These are phyloP conservation scores for Tolypeutes matacus DNA, from an alignment of 2,797 vertebrate species.

Conservation along the genomic window DNA sequence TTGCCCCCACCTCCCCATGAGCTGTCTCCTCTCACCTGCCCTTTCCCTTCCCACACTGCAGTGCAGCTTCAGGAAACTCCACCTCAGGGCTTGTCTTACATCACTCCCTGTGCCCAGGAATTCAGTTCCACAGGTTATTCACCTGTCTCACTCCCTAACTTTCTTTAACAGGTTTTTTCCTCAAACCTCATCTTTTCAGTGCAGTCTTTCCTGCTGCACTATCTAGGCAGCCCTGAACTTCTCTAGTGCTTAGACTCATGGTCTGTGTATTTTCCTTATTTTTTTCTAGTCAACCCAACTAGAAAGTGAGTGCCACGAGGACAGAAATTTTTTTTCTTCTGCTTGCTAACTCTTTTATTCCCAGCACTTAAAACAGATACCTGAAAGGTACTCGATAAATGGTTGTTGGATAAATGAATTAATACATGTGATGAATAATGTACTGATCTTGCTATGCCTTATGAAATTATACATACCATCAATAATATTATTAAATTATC, in stretches of 20 bases:
- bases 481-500: neutral
- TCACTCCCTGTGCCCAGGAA: neutral
- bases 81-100: neutral
- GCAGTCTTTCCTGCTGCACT: neutral
- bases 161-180: neutral
- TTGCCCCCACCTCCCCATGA: neutral
- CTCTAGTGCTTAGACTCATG: neutral
- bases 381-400: neutral
- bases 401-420: neutral
- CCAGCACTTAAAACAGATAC: conserved; percentile 11
- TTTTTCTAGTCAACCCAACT: neutral
- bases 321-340: neutral
- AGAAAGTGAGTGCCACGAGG: neutral
- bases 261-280: neutral
- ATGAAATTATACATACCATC: neutral
- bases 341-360: neutral
- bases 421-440: neutral
- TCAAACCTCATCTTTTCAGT: neutral
- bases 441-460: neutral
- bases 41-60: neutral
- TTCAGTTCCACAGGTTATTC: neutral
- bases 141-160: neutral
- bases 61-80: rapidly evolving
- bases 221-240: neutral
- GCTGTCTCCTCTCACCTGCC: neutral